Evolutionary conservation across 2,888 invertebrate species (phyloP).

Genomic region (Nyleta sp.): DNA sequence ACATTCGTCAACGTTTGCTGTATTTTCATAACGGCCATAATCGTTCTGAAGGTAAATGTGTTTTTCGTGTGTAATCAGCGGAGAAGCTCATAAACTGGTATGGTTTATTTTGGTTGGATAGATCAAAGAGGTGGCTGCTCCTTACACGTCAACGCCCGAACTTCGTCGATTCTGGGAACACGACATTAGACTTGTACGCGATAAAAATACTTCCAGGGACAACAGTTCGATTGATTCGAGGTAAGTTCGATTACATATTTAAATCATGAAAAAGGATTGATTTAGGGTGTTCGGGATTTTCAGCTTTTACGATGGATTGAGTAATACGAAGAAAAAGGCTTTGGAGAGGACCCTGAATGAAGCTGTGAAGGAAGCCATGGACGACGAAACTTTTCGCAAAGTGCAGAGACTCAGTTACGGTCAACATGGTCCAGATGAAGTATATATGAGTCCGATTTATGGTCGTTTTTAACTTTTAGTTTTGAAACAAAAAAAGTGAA

Average conservation of each 20-base stretch:
- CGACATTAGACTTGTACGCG: slow-evolving; percentile 89
- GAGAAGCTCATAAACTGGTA: background rate
- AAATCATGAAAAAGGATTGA: too few species aligned
- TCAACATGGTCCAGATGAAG: slow-evolving; percentile 87
- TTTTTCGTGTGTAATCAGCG: background rate
- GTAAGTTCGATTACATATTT: slow-evolving; percentile 71
- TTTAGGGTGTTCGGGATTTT: slow-evolving; percentile 23
- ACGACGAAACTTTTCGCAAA: slow-evolving; percentile 88
- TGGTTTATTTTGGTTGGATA: slow-evolving; percentile 67
- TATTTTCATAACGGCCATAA: slow-evolving; percentile 91
- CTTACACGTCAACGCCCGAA: slow-evolving; percentile 89
- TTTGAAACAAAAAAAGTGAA: too few species aligned
- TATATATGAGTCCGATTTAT: slow-evolving; percentile 73
- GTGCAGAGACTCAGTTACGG: slow-evolving; percentile 89
- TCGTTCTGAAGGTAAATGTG: slow-evolving; percentile 86
- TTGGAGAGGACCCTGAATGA: slow-evolving; percentile 86
- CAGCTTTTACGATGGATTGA: slow-evolving; percentile 84
- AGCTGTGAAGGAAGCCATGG: slow-evolving; percentile 86
- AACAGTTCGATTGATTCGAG: slow-evolving; percentile 78
- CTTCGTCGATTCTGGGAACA: slow-evolving; percentile 89
- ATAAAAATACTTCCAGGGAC: slow-evolving; percentile 81
- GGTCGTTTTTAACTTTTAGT: background rate
- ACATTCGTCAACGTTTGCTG: slow-evolving; percentile 92
- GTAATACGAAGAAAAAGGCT: slow-evolving; percentile 82
- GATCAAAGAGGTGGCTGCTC: slow-evolving; percentile 93